These are phyloP conservation scores for Trichopoda pennipes DNA, from an alignment of 2,888 invertebrate genomes.

Conservation along the genomic window DNA sequence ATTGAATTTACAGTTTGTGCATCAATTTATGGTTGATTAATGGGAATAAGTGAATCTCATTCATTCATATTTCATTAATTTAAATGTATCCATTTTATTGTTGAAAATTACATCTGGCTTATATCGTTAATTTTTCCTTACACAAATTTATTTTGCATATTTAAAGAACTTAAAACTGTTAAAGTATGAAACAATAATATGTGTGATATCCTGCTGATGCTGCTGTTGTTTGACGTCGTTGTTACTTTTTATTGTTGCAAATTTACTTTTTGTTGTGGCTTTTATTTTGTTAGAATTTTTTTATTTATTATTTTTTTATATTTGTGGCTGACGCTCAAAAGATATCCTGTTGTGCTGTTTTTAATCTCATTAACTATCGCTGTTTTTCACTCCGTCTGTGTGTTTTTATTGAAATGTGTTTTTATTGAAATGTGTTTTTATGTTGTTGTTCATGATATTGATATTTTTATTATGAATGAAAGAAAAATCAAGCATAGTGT, in stretches of 20 bases:
- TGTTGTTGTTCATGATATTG: constrained; percentile 32
- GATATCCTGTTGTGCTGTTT: constrained; percentile 65
- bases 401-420: neutral
- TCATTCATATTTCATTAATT: constrained; percentile 35
- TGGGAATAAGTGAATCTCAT: constrained; percentile 14
- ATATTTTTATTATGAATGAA: constrained; percentile 49
- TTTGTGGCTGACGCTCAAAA: constrained; percentile 21
- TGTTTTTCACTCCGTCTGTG: constrained; percentile 49
- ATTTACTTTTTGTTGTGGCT: constrained; percentile 37
- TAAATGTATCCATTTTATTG: constrained; percentile 44
- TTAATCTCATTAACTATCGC: constrained; percentile 70
- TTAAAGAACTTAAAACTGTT: constrained; percentile 3
- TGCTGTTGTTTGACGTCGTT: constrained; percentile 28
- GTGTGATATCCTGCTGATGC: constrained; percentile 66
- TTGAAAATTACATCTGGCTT: constrained; percentile 42
- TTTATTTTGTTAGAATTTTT: constrained; percentile 37
- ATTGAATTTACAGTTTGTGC: constrained; percentile 7
- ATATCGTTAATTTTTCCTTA: constrained; percentile 27
- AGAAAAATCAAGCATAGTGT: constrained; percentile 10
- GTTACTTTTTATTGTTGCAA: constrained; percentile 58
- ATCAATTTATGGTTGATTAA: constrained; percentile 25
- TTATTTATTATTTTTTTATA: neutral
- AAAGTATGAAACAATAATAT: constrained; percentile 54
- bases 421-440: no score
- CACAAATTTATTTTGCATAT: constrained; percentile 41